Evolutionary conservation across 2,888 invertebrate genomes (phyloP), one percentile per base, ranked within the genome.

Genomic region (Ferdinandea cuprea): DNA sequence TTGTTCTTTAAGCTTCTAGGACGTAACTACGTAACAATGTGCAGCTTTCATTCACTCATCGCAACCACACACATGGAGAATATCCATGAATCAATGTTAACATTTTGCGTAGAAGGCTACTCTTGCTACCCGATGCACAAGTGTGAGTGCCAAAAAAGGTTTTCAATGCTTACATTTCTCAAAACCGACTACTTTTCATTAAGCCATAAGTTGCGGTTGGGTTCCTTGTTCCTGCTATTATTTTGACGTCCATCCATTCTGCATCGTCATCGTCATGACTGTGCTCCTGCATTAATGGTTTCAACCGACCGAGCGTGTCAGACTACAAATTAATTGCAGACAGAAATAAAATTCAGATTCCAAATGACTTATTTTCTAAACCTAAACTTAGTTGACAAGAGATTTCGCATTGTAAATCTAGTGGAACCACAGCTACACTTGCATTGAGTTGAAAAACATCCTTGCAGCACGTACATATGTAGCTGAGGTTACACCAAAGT

Each of bases 71-170:
- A 40, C 44, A 61, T 30, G 15, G 11, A 5, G 35, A 13, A 68
- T 61, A 54, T 54, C 52, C 61, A 50, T 65, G 71, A 65, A 78
- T 58, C 65, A 61, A 58, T 54, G 68, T 44, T 54, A 68, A 54
- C 44, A 68, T 44, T 44, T 68, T 54, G 19, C 35, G 35, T 13
- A 7, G 25, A 21, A 5, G 19, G n/a, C 25, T 25, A 30, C 32
- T 72, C 32, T 42, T 17, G n/a, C n/a, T n/a, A n/a, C n/a, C n/a
- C n/a, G n/a, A n/a, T n/a, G n/a, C n/a, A n/a, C n/a, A n/a, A n/a
- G n/a, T n/a, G 54, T 35, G 44, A 9, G 9, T 52, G 72, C 11
- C 19, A 17, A 30, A 71, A 58, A 35, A 25, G 32, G 25, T 44
- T 8, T 32, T 5, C 5, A 8, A 15, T 50, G 19, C 32, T 50